Base-by-base conservation (phyloP, 2,888 invertebrate genomes). In the Himalopsyche tibetana region DNA sequence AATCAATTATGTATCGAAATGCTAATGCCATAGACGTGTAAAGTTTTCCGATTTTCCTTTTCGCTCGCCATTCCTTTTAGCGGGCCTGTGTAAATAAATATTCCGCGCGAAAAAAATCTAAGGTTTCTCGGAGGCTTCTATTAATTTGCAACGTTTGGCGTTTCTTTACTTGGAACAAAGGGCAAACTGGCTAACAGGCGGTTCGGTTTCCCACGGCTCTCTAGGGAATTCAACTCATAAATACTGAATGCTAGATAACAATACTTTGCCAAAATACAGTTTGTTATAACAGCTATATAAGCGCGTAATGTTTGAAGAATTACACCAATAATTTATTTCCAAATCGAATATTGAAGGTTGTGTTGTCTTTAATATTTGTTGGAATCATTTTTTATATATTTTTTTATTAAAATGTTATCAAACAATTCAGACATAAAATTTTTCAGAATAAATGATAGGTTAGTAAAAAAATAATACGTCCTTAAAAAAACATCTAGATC, bases 1-100 rank as follows among this genome's bases (percentile, higher is more conserved):
- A 63, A 63, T 63, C 63, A 63, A 63, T 63, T 63, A 63, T 63
- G 63, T 63, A 63, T 63, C 63, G 63, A 63, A 63, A 63, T 63
- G 63, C 63, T 63, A 63, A 63, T 63, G 63, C 63, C 28, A 19
- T 63, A 63, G 63, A 63, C 63, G 63, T 63, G 63, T 63, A 63
- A 63, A 63, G 63, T 63, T 63, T 63, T 63, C 63, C 63, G 63
- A 63, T 63, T 63, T 63, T 63, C 63, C 63, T 63, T 63, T 63
- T 19, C 63, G 63, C 63, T 63, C 63, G 85, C 85, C 81, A 81
- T 85, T 85, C 81, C 81, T 63, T 19, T 63, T 63, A 63, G 63
- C 63, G 11, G 45, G 85, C 85, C 55, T 63, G 82, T 79, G 82
- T 82, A 85, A 85, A 85, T 85, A 85, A 85, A 85, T 85, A 82